These are phyloP conservation scores for Scrobipalpa atriplicella DNA, from an alignment of 2,888 invertebrate genomes.

Conservation along the genomic window DNA sequence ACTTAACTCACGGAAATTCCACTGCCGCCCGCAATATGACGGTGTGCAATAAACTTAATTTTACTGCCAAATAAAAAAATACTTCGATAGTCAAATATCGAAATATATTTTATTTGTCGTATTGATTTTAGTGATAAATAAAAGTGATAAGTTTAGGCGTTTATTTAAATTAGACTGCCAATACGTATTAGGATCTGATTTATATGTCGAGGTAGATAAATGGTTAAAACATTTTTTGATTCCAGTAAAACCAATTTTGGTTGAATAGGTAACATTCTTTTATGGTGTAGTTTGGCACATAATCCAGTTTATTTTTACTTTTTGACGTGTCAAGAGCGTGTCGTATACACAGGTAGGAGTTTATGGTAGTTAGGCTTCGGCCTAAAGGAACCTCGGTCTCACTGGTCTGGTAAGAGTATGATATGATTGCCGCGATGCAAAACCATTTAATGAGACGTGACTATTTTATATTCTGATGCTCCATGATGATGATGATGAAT, in stretches of 20 bases:
- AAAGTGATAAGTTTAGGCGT: constrained; percentile 29
- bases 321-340: constrained; percentile 33
- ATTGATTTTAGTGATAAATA: constrained; percentile 28
- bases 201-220: constrained; percentile 2
- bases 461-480: constrained; percentile 3
- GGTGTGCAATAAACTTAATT: constrained; percentile 52
- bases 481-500: too few relatives aligned
- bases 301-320: neutral
- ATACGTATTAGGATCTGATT: constrained; percentile 27
- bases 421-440: neutral
- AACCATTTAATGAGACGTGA: neutral
- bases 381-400: constrained; percentile 7
- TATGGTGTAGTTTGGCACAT: neutral
- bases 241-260: neutral
- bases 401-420: constrained; percentile 2
- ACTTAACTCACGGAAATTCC: constrained; percentile 61
- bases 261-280: constrained; percentile 1
- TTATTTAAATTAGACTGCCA: constrained; percentile 11
- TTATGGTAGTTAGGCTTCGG: neutral
- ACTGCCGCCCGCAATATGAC: constrained; percentile 57
- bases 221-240: neutral
- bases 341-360: constrained; percentile 37
- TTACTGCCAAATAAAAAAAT: constrained; percentile 14
- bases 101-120: constrained; percentile 4
- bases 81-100: constrained; percentile 5